Evolutionary conservation across 2,888 invertebrate genomes (phyloP), one percentile per base, ranked within the genome.

Genomic region (Spodoptera picta): DNA sequence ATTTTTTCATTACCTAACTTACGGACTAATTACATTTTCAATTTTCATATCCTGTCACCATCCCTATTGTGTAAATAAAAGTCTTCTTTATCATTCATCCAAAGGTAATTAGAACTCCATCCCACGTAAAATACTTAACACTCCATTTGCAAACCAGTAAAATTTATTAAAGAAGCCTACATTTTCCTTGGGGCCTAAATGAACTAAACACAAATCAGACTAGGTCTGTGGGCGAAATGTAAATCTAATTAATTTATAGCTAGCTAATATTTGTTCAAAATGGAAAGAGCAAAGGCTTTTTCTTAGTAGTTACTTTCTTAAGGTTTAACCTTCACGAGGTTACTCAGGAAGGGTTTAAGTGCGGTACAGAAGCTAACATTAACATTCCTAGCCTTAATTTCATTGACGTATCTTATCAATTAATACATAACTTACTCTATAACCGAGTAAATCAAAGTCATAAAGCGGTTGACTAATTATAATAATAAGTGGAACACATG

Each of bases 401-500:
- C 41, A 12, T 49, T 59, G 47, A 55, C 24, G 44, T 51, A 41
- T 36, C 5, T 11, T n/a, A 9, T 31, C 4, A 59, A 70, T 46
- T 59, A 58, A 42, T 19, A 19, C 19, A 19, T 19, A 2, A 19
- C 19, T 19, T 19, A 44, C 3, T 31, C 44, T 55, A 63, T 53
- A 48, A 31, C 57, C 12, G 59, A 45, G 27, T 65, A 61, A 73
- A 63, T 19, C 52, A 62, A 65, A 60, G 65, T 69, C 60, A 70
- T 61, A 70, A 56, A 58, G 49, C 19, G 53, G 58, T 60, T 60
- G 24, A 59, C 51, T 74, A 70, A 76, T 76, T 74, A 70, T 70
- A 70, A 73, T 73, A 76, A 60, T 69, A 74, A 70, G 60, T 66
- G 60, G 58, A 53, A 61, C 67, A 57, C 61, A 64, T 67, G 67